Percentiles rank a stretch among this genome's conserved stretches.
phyloP scores from a whole-genome alignment of 2,113 vertebrate genomes.

The Arenaria interpres region DNA sequence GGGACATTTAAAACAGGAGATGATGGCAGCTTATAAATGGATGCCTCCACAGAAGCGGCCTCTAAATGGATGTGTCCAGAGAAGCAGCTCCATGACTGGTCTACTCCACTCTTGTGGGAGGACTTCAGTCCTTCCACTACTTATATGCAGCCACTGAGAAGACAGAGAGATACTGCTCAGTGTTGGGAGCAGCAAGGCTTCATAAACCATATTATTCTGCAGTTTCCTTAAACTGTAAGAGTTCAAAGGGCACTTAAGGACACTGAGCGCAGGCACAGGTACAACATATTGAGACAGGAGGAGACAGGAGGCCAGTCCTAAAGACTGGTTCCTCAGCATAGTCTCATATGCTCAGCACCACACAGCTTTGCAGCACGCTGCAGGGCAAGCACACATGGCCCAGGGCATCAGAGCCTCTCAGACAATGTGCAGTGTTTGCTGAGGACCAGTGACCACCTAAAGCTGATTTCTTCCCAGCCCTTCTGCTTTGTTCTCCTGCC shows the following conservation, averaged over 20 bases:
- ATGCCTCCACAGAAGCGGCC: neutral
- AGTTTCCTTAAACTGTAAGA: neutral
- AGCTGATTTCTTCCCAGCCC: neutral
- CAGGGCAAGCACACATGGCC: neutral
- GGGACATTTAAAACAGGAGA: neutral
- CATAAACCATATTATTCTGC: neutral
- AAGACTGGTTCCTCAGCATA: neutral
- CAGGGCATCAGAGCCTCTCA: neutral
- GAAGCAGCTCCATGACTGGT: neutral
- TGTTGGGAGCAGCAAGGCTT: neutral
- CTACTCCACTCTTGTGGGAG: neutral
- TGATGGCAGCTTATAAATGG: neutral
- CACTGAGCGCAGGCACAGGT: accelerated
- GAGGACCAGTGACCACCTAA: neutral
- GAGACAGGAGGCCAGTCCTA: neutral
- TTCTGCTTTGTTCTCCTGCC: neutral
- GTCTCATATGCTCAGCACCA: neutral
- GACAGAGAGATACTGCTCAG: neutral
- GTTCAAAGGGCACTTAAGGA: neutral
- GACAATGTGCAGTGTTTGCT: neutral
- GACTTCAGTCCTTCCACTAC: neutral
- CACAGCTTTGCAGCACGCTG: neutral
- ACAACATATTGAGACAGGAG: neutral
- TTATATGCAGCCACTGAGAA: neutral
- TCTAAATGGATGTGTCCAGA: neutral